Conservation (phyloP, 2,113 vertebrate species). For the Hydrochoerus hydrochaeris region DNA sequence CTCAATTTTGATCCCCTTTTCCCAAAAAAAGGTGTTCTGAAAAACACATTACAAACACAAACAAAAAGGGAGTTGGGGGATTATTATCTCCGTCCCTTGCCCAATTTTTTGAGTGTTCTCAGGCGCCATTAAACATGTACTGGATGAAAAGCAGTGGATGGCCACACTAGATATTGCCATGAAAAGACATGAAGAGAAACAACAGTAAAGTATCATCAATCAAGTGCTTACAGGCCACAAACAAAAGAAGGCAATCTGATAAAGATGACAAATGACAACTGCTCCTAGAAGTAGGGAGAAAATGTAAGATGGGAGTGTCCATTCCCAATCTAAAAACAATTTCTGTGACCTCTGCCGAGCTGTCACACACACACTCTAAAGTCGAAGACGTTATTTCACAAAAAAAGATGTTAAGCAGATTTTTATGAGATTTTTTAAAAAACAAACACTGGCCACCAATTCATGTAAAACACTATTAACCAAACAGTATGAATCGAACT, state of each 20-base stretch:
- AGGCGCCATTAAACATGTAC: background rate
- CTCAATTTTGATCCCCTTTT: background rate
- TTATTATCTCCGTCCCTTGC: background rate
- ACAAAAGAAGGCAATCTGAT: background rate
- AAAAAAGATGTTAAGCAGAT: background rate
- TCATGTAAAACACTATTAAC: background rate
- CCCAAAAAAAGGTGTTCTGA: background rate
- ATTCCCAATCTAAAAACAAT: background rate
- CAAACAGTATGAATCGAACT: background rate
- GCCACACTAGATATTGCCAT: background rate
- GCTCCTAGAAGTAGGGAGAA: background rate
- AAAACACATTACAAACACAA: constrained; percentile 33
- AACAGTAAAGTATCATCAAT: background rate
- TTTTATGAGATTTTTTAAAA: background rate
- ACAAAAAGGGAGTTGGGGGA: background rate
- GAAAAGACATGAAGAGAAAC: background rate
- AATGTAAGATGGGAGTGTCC: background rate
- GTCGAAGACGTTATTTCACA: background rate
- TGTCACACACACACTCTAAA: background rate
- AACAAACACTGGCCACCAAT: background rate
- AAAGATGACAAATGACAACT: background rate
- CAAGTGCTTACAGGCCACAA: background rate
- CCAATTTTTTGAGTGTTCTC: background rate
- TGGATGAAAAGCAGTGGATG: background rate
- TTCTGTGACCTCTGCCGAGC: background rate